These are phyloP conservation scores for Siniperca undulata DNA, from an alignment of 2,797 vertebrate species.

Conservation along the genomic window DNA sequence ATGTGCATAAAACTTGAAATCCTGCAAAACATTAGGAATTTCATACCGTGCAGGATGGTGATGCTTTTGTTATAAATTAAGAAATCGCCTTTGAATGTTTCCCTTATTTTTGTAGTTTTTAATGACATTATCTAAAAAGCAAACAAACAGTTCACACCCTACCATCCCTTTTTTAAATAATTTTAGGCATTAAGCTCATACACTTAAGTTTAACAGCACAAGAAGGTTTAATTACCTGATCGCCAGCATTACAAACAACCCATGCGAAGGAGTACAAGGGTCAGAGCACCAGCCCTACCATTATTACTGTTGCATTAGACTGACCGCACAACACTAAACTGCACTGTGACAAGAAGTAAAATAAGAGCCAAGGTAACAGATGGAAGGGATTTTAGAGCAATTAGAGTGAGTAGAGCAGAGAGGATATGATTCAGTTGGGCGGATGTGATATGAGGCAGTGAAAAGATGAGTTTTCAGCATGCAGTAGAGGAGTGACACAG, in stretches of 20 bases:
- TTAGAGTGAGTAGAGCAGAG: constrained; percentile 50
- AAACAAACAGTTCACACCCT: neutral
- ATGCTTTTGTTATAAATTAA: neutral
- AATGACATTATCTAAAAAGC: neutral
- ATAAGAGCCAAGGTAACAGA: constrained; percentile 54
- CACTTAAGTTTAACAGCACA: neutral
- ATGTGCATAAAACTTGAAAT: constrained; percentile 10
- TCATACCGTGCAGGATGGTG: neutral
- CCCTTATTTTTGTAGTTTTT: neutral
- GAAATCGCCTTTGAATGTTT: neutral
- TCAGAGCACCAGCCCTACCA: neutral
- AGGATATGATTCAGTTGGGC: constrained; percentile 59
- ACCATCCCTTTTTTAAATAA: neutral
- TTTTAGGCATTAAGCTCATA: neutral
- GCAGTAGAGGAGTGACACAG: constrained; percentile 29
- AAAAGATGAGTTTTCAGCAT: constrained; percentile 48
- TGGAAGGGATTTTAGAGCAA: constrained; percentile 57
- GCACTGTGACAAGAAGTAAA: constrained; percentile 39
- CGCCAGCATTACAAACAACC: neutral
- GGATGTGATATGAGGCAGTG: constrained; percentile 32
- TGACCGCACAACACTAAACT: constrained; percentile 31
- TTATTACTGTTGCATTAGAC: constrained; percentile 27
- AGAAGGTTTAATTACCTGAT: neutral
- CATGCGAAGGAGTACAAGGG: constrained; percentile 6
- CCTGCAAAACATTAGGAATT: neutral